Evolutionary conservation across 2,888 invertebrate genomes (phyloP), one percentile per base, ranked within the genome.

Genomic region (Halictus quadricinctus): DNA sequence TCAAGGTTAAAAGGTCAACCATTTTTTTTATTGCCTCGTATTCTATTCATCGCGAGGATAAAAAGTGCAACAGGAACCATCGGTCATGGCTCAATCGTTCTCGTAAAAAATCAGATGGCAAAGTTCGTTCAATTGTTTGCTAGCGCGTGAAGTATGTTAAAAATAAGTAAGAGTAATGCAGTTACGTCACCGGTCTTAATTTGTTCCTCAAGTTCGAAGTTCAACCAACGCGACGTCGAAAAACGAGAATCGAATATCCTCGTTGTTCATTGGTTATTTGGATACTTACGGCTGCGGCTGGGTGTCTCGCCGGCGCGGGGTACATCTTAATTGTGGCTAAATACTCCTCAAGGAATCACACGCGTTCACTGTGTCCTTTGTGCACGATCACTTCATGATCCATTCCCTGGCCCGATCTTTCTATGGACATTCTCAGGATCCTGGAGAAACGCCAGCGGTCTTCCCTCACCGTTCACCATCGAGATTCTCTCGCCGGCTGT

Each of bases 221-320:
- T 66, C 29, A 21, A 25, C 7, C n/a, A 50, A 50, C 48, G 54
- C 41, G 25, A 58, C 4, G 43, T 12, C 54, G 5, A 46, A 70
- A 70, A 41, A 60, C 25, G 25, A n/a, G n/a, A 10, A 58, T n/a
- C 10, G n/a, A 21, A 69, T 69, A 36, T 0, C 69, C 10, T 21
- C 43, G 3, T 43, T 69, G 69, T 36, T 29, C 25, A n/a, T 25
- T 7, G 29, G 69, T 29, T 15, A 13, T 5, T 36, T 13, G 29
- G 25, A 43, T 88, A 96, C 97, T 96, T 95, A 97, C 97, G 95
- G 97, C 96, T 94, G 96, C 96, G 94, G 97, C 96, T 95, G 97
- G 97, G 95, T 97, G 97, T 95, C 97, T 96, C 95, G 97, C 96
- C 95, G 96, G 96, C 94, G 97, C 96, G 94, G 97, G 97, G 95